Conservation (phyloP, 2,113 vertebrate genomes). For the Enhydra lutris region DNA sequence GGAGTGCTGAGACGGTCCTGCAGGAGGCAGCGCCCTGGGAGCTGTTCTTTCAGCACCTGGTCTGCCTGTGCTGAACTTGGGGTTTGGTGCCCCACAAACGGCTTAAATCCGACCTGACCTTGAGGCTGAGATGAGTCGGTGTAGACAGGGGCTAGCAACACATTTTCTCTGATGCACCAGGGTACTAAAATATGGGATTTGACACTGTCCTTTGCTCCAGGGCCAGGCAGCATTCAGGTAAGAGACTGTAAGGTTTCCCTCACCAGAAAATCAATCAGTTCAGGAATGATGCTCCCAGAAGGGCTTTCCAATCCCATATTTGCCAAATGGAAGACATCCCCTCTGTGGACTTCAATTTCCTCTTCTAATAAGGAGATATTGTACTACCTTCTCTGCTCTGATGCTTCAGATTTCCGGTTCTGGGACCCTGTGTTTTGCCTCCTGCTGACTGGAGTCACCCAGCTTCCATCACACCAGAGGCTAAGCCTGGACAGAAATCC, state of each 20-base stretch:
- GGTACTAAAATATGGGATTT: neutral
- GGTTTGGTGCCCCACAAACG: neutral
- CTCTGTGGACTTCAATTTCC: neutral
- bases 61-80: neutral
- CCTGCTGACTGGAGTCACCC: neutral
- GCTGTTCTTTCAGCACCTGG: neutral
- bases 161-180: neutral
- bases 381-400: neutral
- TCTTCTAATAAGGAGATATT: neutral
- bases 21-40: neutral
- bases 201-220: neutral
- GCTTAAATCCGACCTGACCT: neutral
- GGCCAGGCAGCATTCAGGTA: neutral
- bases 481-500: neutral
- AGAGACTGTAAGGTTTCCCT: neutral
- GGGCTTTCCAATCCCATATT: neutral
- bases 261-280: neutral
- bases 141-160: neutral
- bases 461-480: neutral
- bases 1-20: rapidly evolving
- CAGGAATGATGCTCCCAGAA: neutral
- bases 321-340: neutral
- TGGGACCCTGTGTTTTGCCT: neutral
- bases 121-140: neutral
- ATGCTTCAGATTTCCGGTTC: neutral